These are phyloP conservation scores for Larimichthys polyactis DNA, from an alignment of 2,113 vertebrate genomes.

Conservation along the genomic window DNA sequence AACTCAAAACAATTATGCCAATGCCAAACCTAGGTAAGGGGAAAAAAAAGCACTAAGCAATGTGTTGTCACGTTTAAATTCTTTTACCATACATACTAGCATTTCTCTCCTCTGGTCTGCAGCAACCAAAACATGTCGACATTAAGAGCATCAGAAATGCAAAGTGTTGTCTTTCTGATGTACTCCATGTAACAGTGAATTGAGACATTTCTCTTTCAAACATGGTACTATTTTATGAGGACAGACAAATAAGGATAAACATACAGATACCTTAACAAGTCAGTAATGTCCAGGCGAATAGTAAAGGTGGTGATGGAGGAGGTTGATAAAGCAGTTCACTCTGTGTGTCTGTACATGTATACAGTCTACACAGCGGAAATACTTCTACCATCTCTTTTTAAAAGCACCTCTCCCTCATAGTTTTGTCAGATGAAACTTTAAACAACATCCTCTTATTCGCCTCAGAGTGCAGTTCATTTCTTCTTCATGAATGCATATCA, in stretches of 20 bases:
- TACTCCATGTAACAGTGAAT: neutral
- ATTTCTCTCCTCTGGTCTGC: neutral
- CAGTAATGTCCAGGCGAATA: neutral
- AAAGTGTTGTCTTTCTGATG: neutral
- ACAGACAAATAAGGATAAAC: neutral
- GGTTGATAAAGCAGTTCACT: neutral
- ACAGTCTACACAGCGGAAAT: neutral
- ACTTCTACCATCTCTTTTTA: neutral
- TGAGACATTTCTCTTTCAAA: neutral
- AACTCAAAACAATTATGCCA: neutral
- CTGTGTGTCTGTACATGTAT: neutral
- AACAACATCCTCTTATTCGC: slow-evolving; percentile 8
- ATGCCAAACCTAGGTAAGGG: neutral
- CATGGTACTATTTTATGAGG: neutral
- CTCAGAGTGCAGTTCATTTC: slow-evolving; percentile 19
- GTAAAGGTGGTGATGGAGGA: neutral
- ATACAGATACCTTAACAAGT: neutral
- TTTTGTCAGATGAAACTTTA: slow-evolving; percentile 41
- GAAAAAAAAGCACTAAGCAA: neutral
- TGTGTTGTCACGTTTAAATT: neutral
- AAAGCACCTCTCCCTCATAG: neutral
- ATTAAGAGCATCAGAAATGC: too few species aligned
- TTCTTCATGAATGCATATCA: slow-evolving; percentile 32
- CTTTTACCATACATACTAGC: neutral
- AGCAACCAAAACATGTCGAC: too few species aligned